Percentiles rank a stretch among this genome's conserved stretches.
These are phyloP conservation scores for Leucopternis melanops DNA, from an alignment of 2,113 vertebrate genomes.

Conservation along the genomic window DNA sequence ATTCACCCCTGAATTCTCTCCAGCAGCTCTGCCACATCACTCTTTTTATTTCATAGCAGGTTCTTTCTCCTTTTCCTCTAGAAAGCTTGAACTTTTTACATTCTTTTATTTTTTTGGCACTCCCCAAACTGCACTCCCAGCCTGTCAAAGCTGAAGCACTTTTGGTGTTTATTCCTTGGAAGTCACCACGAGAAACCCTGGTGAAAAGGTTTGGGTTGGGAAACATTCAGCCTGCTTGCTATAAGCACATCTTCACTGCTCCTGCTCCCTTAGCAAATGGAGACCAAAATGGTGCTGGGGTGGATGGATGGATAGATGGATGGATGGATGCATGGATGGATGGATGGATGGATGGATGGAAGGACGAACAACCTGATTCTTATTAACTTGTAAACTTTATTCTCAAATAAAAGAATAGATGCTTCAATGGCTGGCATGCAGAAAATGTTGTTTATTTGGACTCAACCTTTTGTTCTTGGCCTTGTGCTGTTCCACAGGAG, in stretches of 20 bases:
- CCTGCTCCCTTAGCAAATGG: background rate
- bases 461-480: background rate
- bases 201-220: background rate
- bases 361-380: background rate
- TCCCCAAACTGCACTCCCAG: background rate
- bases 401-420: constrained; percentile 12
- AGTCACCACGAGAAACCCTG: background rate
- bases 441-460: background rate
- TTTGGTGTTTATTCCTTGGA: background rate
- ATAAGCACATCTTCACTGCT: background rate
- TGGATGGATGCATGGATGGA: background rate
- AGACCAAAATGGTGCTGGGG: background rate
- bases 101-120: background rate
- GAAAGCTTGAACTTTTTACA: background rate
- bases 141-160: background rate
- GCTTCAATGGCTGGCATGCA: background rate
- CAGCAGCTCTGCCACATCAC: background rate
- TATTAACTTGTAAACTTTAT: constrained; percentile 4
- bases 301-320: background rate
- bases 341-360: fast-evolving
- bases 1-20: background rate
- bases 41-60: background rate
- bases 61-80: background rate
- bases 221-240: background rate
- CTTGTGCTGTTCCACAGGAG: background rate